These are phyloP conservation scores for Caenorhabditis macrosperma DNA, from an alignment of 2,888 invertebrate species.

Conservation along the genomic window DNA sequence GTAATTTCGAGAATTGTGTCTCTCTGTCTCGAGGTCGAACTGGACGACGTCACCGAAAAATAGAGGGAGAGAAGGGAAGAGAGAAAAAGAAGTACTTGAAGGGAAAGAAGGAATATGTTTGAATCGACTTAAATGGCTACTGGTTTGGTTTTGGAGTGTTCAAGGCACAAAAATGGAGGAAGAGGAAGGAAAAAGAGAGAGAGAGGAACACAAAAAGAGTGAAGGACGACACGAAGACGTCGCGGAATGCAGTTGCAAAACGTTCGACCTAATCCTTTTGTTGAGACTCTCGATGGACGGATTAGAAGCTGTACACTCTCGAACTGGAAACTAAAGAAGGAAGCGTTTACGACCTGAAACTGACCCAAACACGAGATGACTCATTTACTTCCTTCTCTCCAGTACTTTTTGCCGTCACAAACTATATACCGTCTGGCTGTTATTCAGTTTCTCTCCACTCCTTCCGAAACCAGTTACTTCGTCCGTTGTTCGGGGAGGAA, in stretches of 20 bases:
- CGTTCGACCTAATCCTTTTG: slow-evolving; percentile 29
- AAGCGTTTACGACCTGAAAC: slow-evolving; percentile 1
- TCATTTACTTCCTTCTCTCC: slow-evolving; percentile 4
- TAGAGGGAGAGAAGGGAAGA: not conserved
- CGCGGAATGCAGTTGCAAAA: slow-evolving; percentile 6
- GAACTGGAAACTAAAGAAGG: not conserved
- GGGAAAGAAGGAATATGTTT: slow-evolving; percentile 12
- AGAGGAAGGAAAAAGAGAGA: no score
- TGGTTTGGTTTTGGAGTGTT: slow-evolving; percentile 40
- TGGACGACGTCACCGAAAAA: slow-evolving; percentile 40
- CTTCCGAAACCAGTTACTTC: slow-evolving; percentile 5
- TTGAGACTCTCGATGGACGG: slow-evolving; percentile 1
- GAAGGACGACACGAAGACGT: slow-evolving; percentile 17
- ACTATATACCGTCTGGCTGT: slow-evolving; percentile 6
- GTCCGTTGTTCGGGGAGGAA: not conserved
- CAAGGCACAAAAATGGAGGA: slow-evolving; percentile 24
- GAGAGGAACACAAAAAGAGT: slow-evolving; percentile 25
- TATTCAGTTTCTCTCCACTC: not conserved
- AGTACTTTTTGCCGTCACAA: not conserved
- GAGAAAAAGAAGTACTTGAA: slow-evolving; percentile 45
- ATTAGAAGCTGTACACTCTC: not conserved
- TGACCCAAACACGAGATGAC: not conserved
- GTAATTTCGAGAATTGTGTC: slow-evolving; percentile 26
- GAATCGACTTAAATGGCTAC: slow-evolving; percentile 48
- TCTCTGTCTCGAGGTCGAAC: slow-evolving; percentile 42